Evolutionary conservation across 64 coral and sea anemone genomes (phyloP), one percentile per base, ranked within the genome.

Genomic region (Orbicella faveolata): DNA sequence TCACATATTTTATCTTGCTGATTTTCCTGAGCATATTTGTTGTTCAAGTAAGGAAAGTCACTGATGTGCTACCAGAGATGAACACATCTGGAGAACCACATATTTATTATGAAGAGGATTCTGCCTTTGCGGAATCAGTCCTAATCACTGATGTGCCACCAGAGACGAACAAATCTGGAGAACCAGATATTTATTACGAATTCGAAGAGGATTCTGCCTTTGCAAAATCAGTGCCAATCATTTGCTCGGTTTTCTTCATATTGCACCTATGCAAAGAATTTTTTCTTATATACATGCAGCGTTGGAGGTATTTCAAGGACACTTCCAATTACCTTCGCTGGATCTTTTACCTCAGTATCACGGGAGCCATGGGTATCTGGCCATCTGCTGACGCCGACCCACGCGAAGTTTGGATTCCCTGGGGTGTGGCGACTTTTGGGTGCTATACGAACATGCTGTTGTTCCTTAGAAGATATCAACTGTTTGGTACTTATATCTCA

Each of bases 371-470:
- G 44, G 44, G 39, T 41, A 69, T 84, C 35, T 95, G 92, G 36
- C 78, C 89, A 90, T 9, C 89, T 36, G 87, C 89, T 34, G 92
- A 89, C 74, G 75, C 92, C n/a, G 44, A 55, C 30, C 68, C 70
- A 17, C 66, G 15, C 34, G 18, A 74, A 20, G 18, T 92, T n/a
- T 95, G 90, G 94, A 83, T 88, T 21, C 52, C 85, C 23, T 89
- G 83, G n/a, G 70, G 82, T 9, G 15, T 95, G 9, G 91, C 94
- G 23, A 92, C 92, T 61, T 92, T 92, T 77, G 70, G 89, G 7
- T 92, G 94, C 69, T 95, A 92, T 55, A 89, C 83, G 37, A 95
- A 95, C 63, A 81, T 95, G 36, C 81, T 95, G 33, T 74, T 95
- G 36, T 95, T 95, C 73, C 87, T 95, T 10, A 73, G 94, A 70